Percentiles rank a stretch among this genome's conserved stretches.
These are phyloP conservation scores for Philereme vetulata DNA, from an alignment of 2,888 invertebrate species.

Conservation along the genomic window DNA sequence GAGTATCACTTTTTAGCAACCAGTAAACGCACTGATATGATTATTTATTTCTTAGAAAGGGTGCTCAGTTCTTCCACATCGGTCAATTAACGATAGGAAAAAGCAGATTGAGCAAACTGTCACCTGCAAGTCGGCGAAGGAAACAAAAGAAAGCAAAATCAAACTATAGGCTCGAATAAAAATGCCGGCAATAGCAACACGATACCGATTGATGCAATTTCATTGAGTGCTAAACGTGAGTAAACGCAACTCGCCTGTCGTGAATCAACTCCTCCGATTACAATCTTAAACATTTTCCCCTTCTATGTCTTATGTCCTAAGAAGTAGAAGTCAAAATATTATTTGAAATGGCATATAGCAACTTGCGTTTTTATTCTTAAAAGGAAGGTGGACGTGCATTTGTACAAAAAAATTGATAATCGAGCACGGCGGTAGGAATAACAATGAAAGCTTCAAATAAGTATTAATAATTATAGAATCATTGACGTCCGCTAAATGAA, in stretches of 20 bases:
- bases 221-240: conserved; percentile 80
- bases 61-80: background rate
- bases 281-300: conserved; percentile 43
- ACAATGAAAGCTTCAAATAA: conserved; percentile 79
- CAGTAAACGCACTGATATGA: no score
- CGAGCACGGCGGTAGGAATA: conserved; percentile 65
- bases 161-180: conserved; percentile 71
- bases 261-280: conserved; percentile 58
- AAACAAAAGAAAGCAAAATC: conserved; percentile 64
- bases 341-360: conserved; percentile 39
- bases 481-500: conserved; percentile 71
- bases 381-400: conserved; percentile 65
- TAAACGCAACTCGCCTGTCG: conserved; percentile 65
- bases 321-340: conserved; percentile 52
- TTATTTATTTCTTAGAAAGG: no score
- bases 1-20: no score
- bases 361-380: conserved; percentile 52
- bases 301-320: conserved; percentile 51
- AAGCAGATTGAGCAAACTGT: conserved; percentile 49
- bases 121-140: conserved; percentile 62
- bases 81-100: conserved; percentile 39
- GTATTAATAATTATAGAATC: conserved; percentile 77
- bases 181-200: conserved; percentile 76
- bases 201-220: conserved; percentile 78
- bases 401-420: conserved; percentile 70